A percentile compares a stretch with the other conserved stretches of the same genome.
Evolutionary conservation across 2,113 vertebrate species (phyloP).

Genomic region (Sylvilagus bachmani): DNA sequence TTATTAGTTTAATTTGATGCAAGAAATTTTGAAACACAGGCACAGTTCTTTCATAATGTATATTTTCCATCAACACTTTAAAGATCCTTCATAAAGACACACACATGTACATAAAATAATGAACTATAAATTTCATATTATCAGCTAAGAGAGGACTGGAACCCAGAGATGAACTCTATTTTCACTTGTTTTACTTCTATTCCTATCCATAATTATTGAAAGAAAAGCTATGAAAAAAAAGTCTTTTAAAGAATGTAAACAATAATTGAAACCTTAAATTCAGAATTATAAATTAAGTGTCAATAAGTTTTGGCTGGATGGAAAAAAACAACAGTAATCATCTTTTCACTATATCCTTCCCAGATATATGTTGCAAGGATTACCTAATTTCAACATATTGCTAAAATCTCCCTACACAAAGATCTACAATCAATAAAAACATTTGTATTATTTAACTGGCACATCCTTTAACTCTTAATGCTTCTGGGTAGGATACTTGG

Average conservation of each 20-base stretch:
- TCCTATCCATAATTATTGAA: not conserved
- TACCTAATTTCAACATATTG: not conserved
- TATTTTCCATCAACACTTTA: no score
- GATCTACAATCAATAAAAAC: not conserved
- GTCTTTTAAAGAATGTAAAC: not conserved
- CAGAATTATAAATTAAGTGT: not conserved
- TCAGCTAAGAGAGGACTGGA: not conserved
- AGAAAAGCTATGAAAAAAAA: constrained; percentile 25
- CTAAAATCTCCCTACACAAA: constrained; percentile 19
- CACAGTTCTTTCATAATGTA: not conserved
- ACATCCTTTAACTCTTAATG: not conserved
- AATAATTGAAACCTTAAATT: constrained; percentile 30
- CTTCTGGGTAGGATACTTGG: not conserved
- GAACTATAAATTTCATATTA: not conserved
- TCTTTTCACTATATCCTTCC: not conserved
- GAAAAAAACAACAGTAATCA: not conserved
- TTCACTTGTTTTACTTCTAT: constrained; percentile 8
- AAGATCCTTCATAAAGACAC: no score
- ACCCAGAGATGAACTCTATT: not conserved
- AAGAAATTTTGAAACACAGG: no score
- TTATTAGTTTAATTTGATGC: no score
- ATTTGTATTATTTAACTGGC: not conserved
- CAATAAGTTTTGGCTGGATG: not conserved
- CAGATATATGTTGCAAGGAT: not conserved
- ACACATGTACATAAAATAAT: not conserved